Base-by-base conservation (phyloP, 2,113 vertebrate species). In the Zapus hudsonius region DNA sequence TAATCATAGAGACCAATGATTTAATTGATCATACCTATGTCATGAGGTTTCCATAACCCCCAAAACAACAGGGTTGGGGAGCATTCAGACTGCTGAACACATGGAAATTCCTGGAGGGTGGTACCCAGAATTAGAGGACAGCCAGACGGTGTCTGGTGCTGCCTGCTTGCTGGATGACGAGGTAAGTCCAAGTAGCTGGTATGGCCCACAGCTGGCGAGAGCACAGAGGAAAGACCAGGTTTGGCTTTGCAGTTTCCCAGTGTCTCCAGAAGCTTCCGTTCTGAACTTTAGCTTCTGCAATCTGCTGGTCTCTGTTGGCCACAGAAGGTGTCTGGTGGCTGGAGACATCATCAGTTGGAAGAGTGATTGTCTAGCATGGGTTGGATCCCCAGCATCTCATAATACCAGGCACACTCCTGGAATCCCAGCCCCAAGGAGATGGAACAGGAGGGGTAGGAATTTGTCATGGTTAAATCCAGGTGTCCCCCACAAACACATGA, bases 231-330 rank as follows among this genome's bases (percentile, higher is more conserved):
- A 67, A 57, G 70, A 31, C 6, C 31, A 27, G 23, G 36, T 22
- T 33, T 59, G 27, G 72, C 11, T 73, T 40, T 59, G 29, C 29
- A 42, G 11, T 84, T 47, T 33, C 55, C 31, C 33, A 40, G 3
- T 23, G 25, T 13, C 10, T 27, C 72, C 36, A 42, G 69, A 40
- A 27, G 40, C 47, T 79, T 82, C 79, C 63, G 67, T 16, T 33
- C 55, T 47, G 36, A 83, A 79, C 29, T 75, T 67, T 16, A 27
- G 23, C 75, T 31, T 17, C 90, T 92, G 90, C 91, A 75, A 78
- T 52, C 66, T 85, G 7, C 66, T 40, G 64, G 52, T 76, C 11
- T 93, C 52, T 42, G n/a, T 67, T 90, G 63, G 33, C 75, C 27
- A 36, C 33, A 69, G 33, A 95, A 79, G 66, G 11, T 33, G 11